Evolutionary conservation across 2,797 vertebrate genomes (phyloP), one percentile per base, ranked within the genome.

Genomic region (Arctocebus calabarensis): DNA sequence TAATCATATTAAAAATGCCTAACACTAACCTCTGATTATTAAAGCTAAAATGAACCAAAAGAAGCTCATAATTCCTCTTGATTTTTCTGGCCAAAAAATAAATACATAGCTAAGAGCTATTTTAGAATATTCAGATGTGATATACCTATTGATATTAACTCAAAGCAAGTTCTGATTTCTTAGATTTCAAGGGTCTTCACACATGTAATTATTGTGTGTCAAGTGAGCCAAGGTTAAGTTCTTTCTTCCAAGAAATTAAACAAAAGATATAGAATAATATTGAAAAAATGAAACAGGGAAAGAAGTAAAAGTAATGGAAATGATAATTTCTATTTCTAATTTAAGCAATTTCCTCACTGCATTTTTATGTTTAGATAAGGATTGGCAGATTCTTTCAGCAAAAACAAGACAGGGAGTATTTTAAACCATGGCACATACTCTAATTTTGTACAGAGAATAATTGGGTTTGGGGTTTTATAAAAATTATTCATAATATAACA

Each of bases 391-490:
- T 88, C n/a, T 73, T 91, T 84, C 34, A 88, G n/a, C 16, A 52
- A 86, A 12, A 88, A 68, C 19, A 83, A 70, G 27, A 73, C 0
- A 32, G 25, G 16, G 7, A 52, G 52, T 79, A 45, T 82, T 91
- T 91, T 84, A 83, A 70, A 48, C 16, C 5, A 62, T 57, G n/a
- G 5, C 7, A 55, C 8, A 70, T 68, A 9, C 7, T 87, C 25
- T 89, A 45, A 86, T 73, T 91, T 73, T 84, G 20, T 81, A 81
- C n/a, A 73, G n/a, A 88, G 10, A 32, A 62, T 68, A 87, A 81
- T 4, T 45, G 23, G 17, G 2, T 59, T 45, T 79, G 3, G 2
- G 5, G 9, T 84, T 83, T 91, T 94, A 82, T 32, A 3, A 1
- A 85, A 75, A 71, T 34, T 66, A 40, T 52, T 71, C 64, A 59